Percentiles rank a stretch among this genome's conserved stretches.
Evolutionary conservation across 1,140 invertebrate genomes (phyloP).

Genomic region (Riptortus pedestris): DNA sequence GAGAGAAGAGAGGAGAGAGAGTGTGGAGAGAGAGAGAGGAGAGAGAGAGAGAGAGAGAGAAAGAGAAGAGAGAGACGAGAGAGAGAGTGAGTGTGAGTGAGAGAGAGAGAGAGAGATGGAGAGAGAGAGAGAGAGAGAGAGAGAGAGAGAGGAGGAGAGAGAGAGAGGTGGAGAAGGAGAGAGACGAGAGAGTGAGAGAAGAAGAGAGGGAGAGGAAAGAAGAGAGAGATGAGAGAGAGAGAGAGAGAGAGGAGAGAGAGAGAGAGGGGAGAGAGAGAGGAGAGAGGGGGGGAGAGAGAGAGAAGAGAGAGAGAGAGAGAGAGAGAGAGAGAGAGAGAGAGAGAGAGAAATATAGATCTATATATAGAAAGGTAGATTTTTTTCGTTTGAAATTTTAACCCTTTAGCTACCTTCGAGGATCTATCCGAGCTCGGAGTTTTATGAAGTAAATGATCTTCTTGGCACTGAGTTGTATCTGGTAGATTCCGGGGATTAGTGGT

Average conservation of each 20-base stretch:
- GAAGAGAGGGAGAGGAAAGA: neutral
- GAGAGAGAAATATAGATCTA: no score
- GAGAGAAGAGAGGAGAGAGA: no score
- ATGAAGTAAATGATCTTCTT: no score
- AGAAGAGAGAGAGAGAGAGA: neutral
- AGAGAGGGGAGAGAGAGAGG: no score
- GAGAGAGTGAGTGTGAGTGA: neutral
- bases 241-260: neutral
- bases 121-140: neutral
- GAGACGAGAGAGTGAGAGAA: neutral
- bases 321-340: neutral
- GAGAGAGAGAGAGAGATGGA: neutral
- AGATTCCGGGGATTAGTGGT: no score
- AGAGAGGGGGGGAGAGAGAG: neutral
- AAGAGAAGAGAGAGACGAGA: neutral
- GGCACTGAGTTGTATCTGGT: no score
- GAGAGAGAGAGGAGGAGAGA: neutral
- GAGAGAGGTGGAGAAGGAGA: no score
- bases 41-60: neutral
- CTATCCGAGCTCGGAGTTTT: no score
- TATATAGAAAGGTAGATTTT: no score
- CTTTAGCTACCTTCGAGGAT: no score
- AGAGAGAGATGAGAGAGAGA: no score
- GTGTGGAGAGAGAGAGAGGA: neutral
- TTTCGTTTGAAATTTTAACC: no score